Conservation (phyloP, 2,797 vertebrate genomes). For the Acanthurus leucopareius region DNA sequence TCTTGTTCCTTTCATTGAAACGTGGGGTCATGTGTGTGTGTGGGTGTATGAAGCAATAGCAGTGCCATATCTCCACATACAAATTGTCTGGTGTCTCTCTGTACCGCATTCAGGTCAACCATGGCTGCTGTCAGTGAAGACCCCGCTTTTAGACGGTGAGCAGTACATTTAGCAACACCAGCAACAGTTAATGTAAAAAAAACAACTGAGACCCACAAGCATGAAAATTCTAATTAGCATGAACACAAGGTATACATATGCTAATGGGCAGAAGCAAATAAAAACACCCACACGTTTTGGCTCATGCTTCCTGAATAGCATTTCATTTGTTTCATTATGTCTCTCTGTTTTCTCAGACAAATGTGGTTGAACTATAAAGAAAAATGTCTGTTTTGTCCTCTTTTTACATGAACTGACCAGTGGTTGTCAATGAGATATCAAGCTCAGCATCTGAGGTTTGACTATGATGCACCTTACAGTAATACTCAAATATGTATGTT, state of each 20-base stretch:
- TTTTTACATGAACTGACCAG: not conserved
- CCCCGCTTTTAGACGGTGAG: not conserved
- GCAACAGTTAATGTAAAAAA: slow-evolving; percentile 3
- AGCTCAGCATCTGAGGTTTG: not conserved
- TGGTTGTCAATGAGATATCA: not conserved
- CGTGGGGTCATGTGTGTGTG: slow-evolving; percentile 6
- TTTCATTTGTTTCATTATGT: not conserved
- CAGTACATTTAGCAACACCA: slow-evolving; percentile 11
- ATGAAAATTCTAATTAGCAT: slow-evolving; percentile 20
- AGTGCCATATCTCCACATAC: not conserved
- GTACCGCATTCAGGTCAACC: not conserved
- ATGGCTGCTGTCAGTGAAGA: slow-evolving; percentile 11
- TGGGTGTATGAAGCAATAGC: slow-evolving; percentile 19
- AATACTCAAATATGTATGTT: not conserved
- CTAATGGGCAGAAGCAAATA: slow-evolving; percentile 24
- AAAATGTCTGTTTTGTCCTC: not conserved
- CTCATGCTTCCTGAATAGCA: slow-evolving; percentile 25
- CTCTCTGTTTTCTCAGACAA: not conserved
- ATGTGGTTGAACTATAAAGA: not conserved
- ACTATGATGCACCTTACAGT: not conserved
- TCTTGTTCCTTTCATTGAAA: slow-evolving; percentile 12
- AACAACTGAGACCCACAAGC: slow-evolving; percentile 16
- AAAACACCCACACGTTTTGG: slow-evolving; percentile 54
- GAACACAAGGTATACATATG: slow-evolving; percentile 46
- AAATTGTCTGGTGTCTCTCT: slow-evolving; percentile 23